Conservation (phyloP, 1,140 invertebrate species). For the Papilio polytes region DNA sequence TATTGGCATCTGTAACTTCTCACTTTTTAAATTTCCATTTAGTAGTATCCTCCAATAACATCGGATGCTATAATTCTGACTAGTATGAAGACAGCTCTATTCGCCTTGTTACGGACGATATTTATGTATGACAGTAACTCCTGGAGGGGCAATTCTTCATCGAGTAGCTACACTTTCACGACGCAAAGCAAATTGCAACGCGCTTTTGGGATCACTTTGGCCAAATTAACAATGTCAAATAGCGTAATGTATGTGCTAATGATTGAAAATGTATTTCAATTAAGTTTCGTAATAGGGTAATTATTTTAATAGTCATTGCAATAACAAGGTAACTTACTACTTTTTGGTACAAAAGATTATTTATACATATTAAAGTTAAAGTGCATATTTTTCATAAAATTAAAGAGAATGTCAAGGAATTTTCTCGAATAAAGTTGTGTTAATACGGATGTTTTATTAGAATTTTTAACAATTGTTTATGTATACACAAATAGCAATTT, state of each 20-base stretch:
- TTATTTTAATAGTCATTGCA: neutral
- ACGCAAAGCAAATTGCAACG: slow-evolving; percentile 36
- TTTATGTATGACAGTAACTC: slow-evolving; percentile 49
- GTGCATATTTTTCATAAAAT: no score
- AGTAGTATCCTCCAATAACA: slow-evolving; percentile 38
- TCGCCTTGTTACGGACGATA: slow-evolving; percentile 45
- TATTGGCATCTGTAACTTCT: no score
- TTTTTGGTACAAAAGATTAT: no score
- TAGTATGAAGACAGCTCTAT: slow-evolving; percentile 45
- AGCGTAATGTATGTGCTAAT: slow-evolving; percentile 13
- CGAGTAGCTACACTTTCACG: slow-evolving; percentile 26
- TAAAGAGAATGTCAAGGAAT: no score
- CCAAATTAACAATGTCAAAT: slow-evolving; percentile 36
- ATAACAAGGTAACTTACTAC: no score
- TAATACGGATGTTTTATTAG: neutral
- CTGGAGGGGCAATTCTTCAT: slow-evolving; percentile 48
- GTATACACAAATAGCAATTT: neutral
- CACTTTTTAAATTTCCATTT: no score
- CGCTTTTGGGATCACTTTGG: slow-evolving; percentile 33
- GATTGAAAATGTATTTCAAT: slow-evolving; percentile 13
- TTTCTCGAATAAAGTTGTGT: no score
- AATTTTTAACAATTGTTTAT: neutral
- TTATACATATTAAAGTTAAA: no score
- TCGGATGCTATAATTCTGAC: slow-evolving; percentile 29
- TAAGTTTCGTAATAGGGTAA: neutral